phyloP scores from a whole-genome alignment of 92 coral and sea anemone species.

The Plumapathes pennacea region DNA sequence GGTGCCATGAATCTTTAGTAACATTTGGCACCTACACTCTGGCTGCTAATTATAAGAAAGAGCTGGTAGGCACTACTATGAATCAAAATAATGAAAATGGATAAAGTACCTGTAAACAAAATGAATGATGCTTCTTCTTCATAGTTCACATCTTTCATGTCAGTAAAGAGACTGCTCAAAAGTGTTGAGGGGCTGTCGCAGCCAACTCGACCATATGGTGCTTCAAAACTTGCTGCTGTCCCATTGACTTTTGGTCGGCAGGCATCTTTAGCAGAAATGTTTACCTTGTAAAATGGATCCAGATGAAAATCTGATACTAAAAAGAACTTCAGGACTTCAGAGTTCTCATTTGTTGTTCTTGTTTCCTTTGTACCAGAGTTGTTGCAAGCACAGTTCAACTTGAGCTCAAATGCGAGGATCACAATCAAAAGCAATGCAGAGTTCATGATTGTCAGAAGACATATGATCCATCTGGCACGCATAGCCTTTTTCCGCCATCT shows the following conservation, averaged over 20 bases:
- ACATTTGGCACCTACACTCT: no score
- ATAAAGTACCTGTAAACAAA: constrained; percentile 58
- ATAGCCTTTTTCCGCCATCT: constrained; percentile 70
- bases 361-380: no score
- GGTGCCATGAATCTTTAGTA: no score
- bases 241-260: constrained; percentile 55
- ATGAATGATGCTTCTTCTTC: constrained; percentile 39
- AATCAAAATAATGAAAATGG: neutral
- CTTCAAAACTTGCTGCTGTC: constrained; percentile 47
- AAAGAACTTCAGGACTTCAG: constrained; percentile 40
- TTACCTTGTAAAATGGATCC: constrained; percentile 51
- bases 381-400: no score
- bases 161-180: constrained; percentile 42
- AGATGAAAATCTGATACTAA: constrained; percentile 68
- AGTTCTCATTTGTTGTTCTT: no score
- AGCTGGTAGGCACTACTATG: no score
- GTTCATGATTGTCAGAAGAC: constrained; percentile 37
- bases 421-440: constrained; percentile 56
- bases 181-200: constrained; percentile 64
- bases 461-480: constrained; percentile 50
- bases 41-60: no score
- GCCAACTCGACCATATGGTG: constrained; percentile 64
- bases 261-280: constrained; percentile 14
- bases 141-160: constrained; percentile 27
- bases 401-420: constrained; percentile 61